Base-by-base conservation (phyloP, 2,113 vertebrate genomes). In the Dasyprocta punctata region DNA sequence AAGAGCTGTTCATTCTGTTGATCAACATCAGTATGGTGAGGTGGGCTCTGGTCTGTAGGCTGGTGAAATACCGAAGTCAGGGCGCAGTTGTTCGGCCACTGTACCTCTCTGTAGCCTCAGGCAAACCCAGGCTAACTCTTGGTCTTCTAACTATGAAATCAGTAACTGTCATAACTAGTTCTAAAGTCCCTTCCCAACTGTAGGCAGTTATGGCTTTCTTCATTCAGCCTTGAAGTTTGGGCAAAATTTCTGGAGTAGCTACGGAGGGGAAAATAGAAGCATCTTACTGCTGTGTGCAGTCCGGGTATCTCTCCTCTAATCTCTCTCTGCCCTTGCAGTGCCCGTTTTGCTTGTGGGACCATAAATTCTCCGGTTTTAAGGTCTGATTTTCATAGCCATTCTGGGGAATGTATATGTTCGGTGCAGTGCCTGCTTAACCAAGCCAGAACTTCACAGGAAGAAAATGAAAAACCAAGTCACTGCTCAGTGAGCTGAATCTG, bases 301-400 rank as follows among this genome's bases (percentile, higher is more conserved):
- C n/a, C 67, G 78, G 56, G 91, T 73, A 56, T 49, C 54, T 85
- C 58, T 78, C 91, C 73, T 77, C 77, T 90, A 90, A 90, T 94
- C 60, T 90, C 49, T 91, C 49, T 93, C 93, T 97, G 63, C 52
- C 33, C 54, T 86, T 83, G 47, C 26, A 28, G 58, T 82, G 28
- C 65, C 92, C 49, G 16, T 58, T 89, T 92, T 92, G 67, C 91
- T 93, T 63, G 38, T 63, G 44, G 36, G 33, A 84, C n/a, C 95
- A 87, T 95, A 95, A 94, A 89, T 92, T 47, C 49, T 93, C 33
- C n/a, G 69, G 95, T 86, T 75, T 93, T 47, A 54, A 89, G 88
- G 44, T 92, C 86, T 81, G 77, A 81, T 71, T 73, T 92, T 71
- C 89, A 61, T 20, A 75, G 75, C 7, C 22, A 67, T 84, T 60